Base-by-base conservation (phyloP, 2,888 invertebrate species). In the Drymonia ruficornis region DNA sequence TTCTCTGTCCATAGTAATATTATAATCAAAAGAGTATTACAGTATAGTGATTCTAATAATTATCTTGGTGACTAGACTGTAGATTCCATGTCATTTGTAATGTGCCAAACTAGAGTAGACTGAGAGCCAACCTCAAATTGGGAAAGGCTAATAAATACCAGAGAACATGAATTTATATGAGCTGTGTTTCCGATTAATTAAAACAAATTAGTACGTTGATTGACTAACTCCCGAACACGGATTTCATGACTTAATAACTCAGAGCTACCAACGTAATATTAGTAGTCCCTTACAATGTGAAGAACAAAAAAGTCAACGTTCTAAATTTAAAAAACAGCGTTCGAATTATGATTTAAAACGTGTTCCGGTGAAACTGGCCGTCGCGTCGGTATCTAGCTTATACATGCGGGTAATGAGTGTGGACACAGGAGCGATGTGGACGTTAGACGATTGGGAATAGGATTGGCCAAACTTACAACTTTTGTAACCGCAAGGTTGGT, bases 311-410 rank as follows among this genome's bases (percentile, higher is more conserved):
- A 89, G 87, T 84, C 84, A 83, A 89, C 84, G 91, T 87, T 89
- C 91, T 83, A 90, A 87, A 90, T 89, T 90, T 81, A 86, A 90
- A 89, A 68, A 58, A 34, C 78, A 75, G 81, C 85, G 89, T 86
- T 89, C 89, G 87, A 91, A 91, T 89, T 92, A 91, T 91, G 91
- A 91, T 92, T 91, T 91, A 89, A 91, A 92, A 92, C 92, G 88
- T 91, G 92, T 92, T 92, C 91, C 87, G 90, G 91, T 87, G 91
- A 91, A 91, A 91, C 91, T 89, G 83, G 88, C 84, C 82, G 91
- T 87, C 89, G 87, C 47, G 31, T 9, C 47, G 46, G 85, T 87
- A 86, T 90, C 90, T 90, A 91, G 88, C 87, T 83, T 88, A 89
- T 87, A 89, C 84, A 81, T 83, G 82, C 84, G 86, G 75, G 89